Base-by-base conservation (phyloP, 2,113 vertebrate genomes). In the Equus przewalskii region DNA sequence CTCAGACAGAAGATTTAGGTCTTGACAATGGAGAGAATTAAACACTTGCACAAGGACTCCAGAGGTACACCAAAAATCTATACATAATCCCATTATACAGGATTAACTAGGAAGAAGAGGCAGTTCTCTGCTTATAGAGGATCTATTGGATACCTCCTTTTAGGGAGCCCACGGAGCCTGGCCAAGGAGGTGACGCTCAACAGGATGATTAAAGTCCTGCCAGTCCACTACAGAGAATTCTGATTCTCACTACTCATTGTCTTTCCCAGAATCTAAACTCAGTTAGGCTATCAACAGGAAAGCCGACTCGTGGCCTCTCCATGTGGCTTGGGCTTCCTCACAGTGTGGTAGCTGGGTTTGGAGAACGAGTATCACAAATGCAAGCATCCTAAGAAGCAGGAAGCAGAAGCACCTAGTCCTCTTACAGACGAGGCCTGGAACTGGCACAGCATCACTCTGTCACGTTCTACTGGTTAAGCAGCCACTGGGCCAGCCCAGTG, bases 21-120 rank as follows among this genome's bases (percentile, higher is more conserved):
- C 14, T 64, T 76, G 5, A 28, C 41, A 92, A 65, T 33, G n/a
- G 49, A 54, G 41, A 76, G 28, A 4, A 91, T 83, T 79, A 67
- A 97, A 75, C 62, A 7, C 4, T 79, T 24, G 91, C 72, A 22
- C 36, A 72, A 46, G 28, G 19, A 16, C 22, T 73, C 6, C 54
- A 67, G 36, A 90, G 6, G 22, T 22, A 73, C n/a, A 92, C 26
- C 19, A 81, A 60, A 76, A 84, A 54, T 28, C 15, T 49, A 56
- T 36, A 30, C 19, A n/a, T 36, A 88, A 88, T 73, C 33, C 26
- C 30, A 54, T 33, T 76, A 69, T 44, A 58, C 58, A 96, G 21
- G 30, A 90, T 56, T 79, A 92, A 56, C 8, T 58, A n/a, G 33
- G 26, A 92, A 92, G 12, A 46, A 19, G 62, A 85, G 65, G 36